phyloP scores from a whole-genome alignment of 2,888 invertebrate genomes.

The Eulithis testata region DNA sequence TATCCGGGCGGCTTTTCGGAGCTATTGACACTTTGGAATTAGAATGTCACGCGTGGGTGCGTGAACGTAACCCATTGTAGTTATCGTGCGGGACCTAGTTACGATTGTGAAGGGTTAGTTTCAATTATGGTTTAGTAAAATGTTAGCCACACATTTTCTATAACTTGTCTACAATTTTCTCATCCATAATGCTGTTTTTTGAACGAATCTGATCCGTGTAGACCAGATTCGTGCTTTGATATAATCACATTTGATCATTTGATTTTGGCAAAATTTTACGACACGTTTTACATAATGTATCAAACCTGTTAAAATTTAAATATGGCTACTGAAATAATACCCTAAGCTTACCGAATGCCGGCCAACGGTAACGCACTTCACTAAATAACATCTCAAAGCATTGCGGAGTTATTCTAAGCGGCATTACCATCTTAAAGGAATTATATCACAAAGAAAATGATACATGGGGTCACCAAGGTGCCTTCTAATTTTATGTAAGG shows the following conservation, averaged over 20 bases:
- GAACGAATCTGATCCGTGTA: too few relatives aligned
- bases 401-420: constrained; percentile 51
- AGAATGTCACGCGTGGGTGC: constrained; percentile 80
- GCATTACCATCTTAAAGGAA: constrained; percentile 71
- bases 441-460: constrained; percentile 53
- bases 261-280: background rate
- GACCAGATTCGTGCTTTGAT: too few relatives aligned
- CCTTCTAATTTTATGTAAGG: constrained; percentile 32
- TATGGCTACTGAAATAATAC: constrained; percentile 29
- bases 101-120: constrained; percentile 59
- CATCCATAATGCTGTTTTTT: background rate
- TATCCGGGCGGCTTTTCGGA: constrained; percentile 65
- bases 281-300: constrained; percentile 11
- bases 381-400: constrained; percentile 28
- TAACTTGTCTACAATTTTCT: too few relatives aligned
- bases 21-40: constrained; percentile 77
- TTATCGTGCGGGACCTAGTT: constrained; percentile 57
- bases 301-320: constrained; percentile 27
- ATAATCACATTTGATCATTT: too few relatives aligned
- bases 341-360: constrained; percentile 23
- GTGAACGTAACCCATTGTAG: constrained; percentile 72
- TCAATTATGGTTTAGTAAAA: constrained; percentile 24
- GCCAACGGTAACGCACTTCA: constrained; percentile 27
- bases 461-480: constrained; percentile 56
- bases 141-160: background rate